Percentiles rank a stretch among this genome's conserved stretches.
These are phyloP conservation scores for Carapus acus DNA, from an alignment of 2,797 vertebrate genomes.

Conservation along the genomic window DNA sequence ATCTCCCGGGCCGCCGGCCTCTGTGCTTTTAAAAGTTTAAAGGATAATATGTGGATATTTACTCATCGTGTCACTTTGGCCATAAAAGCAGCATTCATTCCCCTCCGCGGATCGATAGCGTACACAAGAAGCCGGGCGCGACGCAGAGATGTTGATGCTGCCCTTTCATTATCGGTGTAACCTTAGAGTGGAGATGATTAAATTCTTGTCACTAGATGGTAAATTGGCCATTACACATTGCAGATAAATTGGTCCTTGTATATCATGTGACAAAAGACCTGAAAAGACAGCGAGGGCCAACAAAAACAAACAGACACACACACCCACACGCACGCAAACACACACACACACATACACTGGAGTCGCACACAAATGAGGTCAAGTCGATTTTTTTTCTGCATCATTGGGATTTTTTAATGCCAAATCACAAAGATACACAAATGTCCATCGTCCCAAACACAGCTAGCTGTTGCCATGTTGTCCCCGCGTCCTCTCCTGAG, in stretches of 20 bases:
- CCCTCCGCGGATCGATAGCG: slow-evolving; percentile 54
- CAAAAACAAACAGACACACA: slow-evolving; percentile 22
- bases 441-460: slow-evolving; percentile 18
- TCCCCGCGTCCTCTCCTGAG: slow-evolving; percentile 31
- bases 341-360: slow-evolving; percentile 10
- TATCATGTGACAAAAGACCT: slow-evolving; percentile 42
- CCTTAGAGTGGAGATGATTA: slow-evolving; percentile 58
- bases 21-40: slow-evolving; percentile 52
- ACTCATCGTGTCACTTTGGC: slow-evolving; percentile 65
- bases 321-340: background rate
- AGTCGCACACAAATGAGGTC: slow-evolving; percentile 4
- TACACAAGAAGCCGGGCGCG: slow-evolving; percentile 42
- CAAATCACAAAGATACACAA: slow-evolving; percentile 8
- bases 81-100: slow-evolving; percentile 59
- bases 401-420: no score
- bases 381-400: background rate
- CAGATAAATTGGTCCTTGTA: slow-evolving; percentile 61
- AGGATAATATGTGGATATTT: slow-evolving; percentile 58
- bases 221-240: slow-evolving; percentile 53
- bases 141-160: slow-evolving; percentile 58
- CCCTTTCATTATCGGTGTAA: slow-evolving; percentile 64
- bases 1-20: slow-evolving; percentile 22
- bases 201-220: slow-evolving; percentile 64
- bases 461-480: slow-evolving; percentile 17
- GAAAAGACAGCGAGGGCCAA: slow-evolving; percentile 26